These are phyloP conservation scores for Mastomys coucha DNA, from an alignment of 2,113 vertebrate genomes.

Conservation along the genomic window DNA sequence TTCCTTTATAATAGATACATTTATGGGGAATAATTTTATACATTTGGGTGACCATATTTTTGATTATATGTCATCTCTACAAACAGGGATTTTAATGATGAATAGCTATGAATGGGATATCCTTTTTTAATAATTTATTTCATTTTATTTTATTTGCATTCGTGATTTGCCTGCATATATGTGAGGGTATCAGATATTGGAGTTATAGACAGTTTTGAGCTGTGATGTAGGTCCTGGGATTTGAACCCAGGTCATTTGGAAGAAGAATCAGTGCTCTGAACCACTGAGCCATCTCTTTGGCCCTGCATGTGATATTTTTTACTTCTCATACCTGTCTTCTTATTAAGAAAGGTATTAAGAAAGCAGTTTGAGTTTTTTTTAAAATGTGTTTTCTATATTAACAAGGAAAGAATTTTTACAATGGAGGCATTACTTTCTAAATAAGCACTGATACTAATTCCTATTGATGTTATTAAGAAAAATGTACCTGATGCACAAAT, in stretches of 20 bases:
- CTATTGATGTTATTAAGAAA: neutral
- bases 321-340: neutral
- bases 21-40: conserved; percentile 24
- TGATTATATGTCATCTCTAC: neutral
- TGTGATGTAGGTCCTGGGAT: no score
- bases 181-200: no score
- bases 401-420: conserved; percentile 45
- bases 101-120: conserved; percentile 11
- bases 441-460: neutral
- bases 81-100: neutral
- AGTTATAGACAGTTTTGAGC: no score
- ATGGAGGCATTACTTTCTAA: neutral
- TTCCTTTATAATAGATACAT: conserved; percentile 5
- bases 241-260: no score
- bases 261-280: no score
- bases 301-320: neutral
- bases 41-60: neutral
- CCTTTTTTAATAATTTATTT: no score
- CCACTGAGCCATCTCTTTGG: no score
- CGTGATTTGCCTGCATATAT: no score
- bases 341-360: conserved; percentile 63
- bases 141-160: no score
- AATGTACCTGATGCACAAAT: neutral
- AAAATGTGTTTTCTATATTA: conserved; percentile 39
- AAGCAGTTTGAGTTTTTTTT: conserved; percentile 1